Percentiles rank a stretch among this genome's conserved stretches.
Conservation (phyloP, 1,140 invertebrate genomes). For the Penaeus chinensis region DNA sequence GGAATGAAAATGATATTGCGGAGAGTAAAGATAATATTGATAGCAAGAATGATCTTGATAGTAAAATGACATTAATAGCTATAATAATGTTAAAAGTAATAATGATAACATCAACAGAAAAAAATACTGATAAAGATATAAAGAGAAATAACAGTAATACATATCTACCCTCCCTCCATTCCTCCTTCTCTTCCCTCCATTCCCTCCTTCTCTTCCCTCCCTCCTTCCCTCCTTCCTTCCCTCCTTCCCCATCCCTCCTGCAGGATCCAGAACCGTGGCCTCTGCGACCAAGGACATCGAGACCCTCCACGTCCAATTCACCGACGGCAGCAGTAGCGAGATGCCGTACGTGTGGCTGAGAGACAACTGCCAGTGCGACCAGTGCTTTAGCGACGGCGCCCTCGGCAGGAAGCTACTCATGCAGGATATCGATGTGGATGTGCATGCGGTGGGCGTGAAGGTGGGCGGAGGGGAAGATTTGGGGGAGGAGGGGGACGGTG, state of each 20-base stretch:
- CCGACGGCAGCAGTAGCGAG: conserved; percentile 10
- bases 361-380: conserved; percentile 77
- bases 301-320: conserved; percentile 5
- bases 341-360: conserved; percentile 76
- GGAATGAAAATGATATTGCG: too few species aligned
- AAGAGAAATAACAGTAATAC: background rate
- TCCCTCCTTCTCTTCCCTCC: too few species aligned
- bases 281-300: background rate
- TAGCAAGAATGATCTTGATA: too few species aligned
- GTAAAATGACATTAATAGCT: too few species aligned
- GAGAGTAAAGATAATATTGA: too few species aligned
- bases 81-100: too few species aligned
- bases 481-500: too few species aligned
- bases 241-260: background rate
- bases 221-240: background rate
- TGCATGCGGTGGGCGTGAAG: conserved; percentile 66
- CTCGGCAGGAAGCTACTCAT: conserved; percentile 74
- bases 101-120: too few species aligned
- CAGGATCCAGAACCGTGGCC: background rate
- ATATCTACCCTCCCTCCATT: background rate
- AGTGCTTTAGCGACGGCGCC: conserved; percentile 74
- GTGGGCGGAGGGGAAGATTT: conserved; percentile 19
- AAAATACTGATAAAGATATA: too few species aligned
- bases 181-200: too few species aligned
- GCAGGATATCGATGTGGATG: conserved; percentile 71